phyloP scores from a whole-genome alignment of 2,113 vertebrate genomes.

The Falcunculus frontatus region DNA sequence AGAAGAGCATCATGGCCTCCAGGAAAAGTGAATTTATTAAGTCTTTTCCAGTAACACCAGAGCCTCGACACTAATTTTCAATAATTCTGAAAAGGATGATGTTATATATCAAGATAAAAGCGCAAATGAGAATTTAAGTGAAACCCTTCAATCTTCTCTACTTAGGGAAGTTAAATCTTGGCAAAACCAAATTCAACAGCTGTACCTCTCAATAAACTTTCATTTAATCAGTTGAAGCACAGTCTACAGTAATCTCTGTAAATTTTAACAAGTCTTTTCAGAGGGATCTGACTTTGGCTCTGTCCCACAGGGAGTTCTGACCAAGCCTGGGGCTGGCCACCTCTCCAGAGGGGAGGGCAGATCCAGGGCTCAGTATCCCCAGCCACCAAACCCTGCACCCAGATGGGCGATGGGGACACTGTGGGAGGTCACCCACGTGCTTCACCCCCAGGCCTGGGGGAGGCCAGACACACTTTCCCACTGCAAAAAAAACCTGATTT shows the following conservation, averaged over 20 bases:
- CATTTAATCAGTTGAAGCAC: background rate
- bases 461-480: background rate
- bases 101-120: background rate
- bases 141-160: background rate
- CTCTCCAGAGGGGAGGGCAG: background rate
- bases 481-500: background rate
- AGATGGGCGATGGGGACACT: fast-evolving
- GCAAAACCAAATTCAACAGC: background rate
- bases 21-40: background rate
- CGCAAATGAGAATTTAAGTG: background rate
- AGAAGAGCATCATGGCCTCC: fast-evolving
- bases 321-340: background rate
- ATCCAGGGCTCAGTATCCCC: no score
- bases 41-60: background rate
- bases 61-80: background rate
- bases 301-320: background rate
- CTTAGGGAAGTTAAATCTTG: background rate
- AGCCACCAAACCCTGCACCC: background rate
- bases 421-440: fast-evolving
- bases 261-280: background rate
- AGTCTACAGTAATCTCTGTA: background rate
- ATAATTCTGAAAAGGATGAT: background rate
- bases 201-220: background rate
- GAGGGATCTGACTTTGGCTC: background rate
- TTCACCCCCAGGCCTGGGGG: background rate